A percentile compares a stretch with the other conserved stretches of the same genome.
These are phyloP conservation scores for Scaptomyza graminum DNA, from an alignment of 1,140 invertebrate species.

Conservation along the genomic window DNA sequence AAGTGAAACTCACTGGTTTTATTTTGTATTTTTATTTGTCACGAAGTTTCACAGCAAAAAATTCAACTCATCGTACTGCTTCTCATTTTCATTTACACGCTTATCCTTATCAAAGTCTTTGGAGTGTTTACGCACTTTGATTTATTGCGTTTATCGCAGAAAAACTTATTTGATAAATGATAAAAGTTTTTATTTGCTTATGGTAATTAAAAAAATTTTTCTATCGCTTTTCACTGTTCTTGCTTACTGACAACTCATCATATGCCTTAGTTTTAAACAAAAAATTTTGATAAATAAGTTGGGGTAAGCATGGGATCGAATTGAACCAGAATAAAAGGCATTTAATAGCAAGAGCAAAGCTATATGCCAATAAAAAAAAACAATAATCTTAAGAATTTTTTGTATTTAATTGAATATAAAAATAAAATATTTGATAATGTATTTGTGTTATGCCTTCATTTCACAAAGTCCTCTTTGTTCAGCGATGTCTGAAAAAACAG, in stretches of 20 bases:
- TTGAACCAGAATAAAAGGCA: conserved; percentile 5
- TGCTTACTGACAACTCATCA: conserved; percentile 21
- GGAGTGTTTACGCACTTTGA: conserved; percentile 71
- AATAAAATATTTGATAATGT: too few relatives aligned
- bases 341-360: neutral
- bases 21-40: conserved; percentile 17
- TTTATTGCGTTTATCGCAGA: conserved; percentile 68
- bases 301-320: neutral
- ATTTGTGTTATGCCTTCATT: too few relatives aligned
- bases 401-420: neutral
- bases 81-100: conserved; percentile 11
- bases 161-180: conserved; percentile 67
- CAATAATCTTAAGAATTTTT: neutral
- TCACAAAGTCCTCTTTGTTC: neutral
- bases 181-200: conserved; percentile 71
- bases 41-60: conserved; percentile 5
- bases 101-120: conserved; percentile 21
- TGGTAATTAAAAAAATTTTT: conserved; percentile 70
- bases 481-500: too few relatives aligned
- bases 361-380: neutral
- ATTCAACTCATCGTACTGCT: conserved; percentile 19
- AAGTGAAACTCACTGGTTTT: conserved; percentile 4
- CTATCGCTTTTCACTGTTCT: conserved; percentile 15
- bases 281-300: neutral
- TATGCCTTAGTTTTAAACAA: neutral